Evolutionary conservation across 2,113 vertebrate species (phyloP), one percentile per base, ranked within the genome.

Genomic region (Dolichotis patagonum): DNA sequence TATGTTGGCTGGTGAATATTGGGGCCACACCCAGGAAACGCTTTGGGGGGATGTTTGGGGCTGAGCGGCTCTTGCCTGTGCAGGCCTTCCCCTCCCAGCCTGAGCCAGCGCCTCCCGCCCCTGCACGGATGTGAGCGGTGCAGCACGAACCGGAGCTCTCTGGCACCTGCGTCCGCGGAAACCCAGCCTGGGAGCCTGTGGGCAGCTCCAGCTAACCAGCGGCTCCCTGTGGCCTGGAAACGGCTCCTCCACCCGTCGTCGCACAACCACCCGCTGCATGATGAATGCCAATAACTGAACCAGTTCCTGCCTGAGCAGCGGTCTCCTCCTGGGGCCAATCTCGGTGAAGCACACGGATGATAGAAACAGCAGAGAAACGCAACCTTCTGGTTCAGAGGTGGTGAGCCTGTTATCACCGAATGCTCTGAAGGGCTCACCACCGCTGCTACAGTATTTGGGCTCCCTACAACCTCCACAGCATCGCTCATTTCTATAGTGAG

Each of bases 281-380:
- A 30, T 56, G 90, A 90, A 28, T 80, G 17, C 75, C 56, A 75
- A 52, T 41, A 54, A 77, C 77, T 67, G 90, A 86, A 46, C 41
- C 16, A 22, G n/a, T 56, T 95, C 49, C n/a, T 52, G 9, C n/a
- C 17, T 54, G 54, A 54, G 54, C 54, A 62, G 43, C 16, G 2
- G 8, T 56, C 69, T 71, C 65, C 38, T 54, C 10, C 0, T 14
- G 2, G 28, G 56, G 26, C 49, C 69, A 5, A 49, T 52, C 54
- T 90, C 22, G 41, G 82, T 32, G 35, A 81, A 63, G 19, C 8
- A 35, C 77, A 35, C 17, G 2, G 32, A 54, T n/a, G 30, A 62
- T 30, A 49, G 24, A 77, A 52, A 58, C 43, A 90, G 71, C 35
- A 54, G 35, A 73, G 9, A 78, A 71, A 28, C 3, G 5, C 16